phyloP scores from a whole-genome alignment of 2,888 invertebrate genomes.

The Tachina lurida region DNA sequence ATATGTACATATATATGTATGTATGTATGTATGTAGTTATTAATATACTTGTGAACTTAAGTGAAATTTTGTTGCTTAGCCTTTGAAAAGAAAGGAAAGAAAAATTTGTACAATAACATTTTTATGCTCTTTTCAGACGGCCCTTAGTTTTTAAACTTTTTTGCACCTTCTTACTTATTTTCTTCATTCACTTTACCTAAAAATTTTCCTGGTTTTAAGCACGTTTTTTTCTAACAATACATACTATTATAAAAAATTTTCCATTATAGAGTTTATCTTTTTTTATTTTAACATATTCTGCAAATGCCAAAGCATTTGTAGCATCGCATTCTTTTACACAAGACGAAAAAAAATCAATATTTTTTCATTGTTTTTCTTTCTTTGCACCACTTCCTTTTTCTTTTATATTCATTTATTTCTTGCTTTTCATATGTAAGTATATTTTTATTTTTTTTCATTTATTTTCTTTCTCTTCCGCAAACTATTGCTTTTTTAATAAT shows the following conservation, averaged over 20 bases:
- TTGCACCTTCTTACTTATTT: not conserved
- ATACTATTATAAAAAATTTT: slow-evolving; percentile 1
- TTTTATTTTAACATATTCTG: slow-evolving; percentile 46
- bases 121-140: not conserved
- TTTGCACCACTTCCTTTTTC: slow-evolving; percentile 56
- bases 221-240: not conserved
- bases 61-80: not conserved
- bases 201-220: not conserved
- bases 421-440: not conserved
- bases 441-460: not conserved
- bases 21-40: not conserved
- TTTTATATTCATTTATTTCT: slow-evolving; percentile 15
- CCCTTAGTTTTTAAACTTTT: not conserved
- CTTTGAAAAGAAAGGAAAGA: too few relatives aligned
- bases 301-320: slow-evolving; percentile 31
- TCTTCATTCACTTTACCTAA: not conserved
- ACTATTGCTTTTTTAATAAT: not conserved
- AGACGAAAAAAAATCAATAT: slow-evolving; percentile 54
- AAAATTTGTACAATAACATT: not conserved
- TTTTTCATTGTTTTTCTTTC: slow-evolving; percentile 30
- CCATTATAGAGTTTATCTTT: slow-evolving; percentile 26
- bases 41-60: not conserved
- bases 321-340: slow-evolving; percentile 62
- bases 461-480: not conserved
- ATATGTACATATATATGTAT: not conserved